phyloP scores from a whole-genome alignment of 2,888 invertebrate genomes.

The Coelinius sp. region DNA sequence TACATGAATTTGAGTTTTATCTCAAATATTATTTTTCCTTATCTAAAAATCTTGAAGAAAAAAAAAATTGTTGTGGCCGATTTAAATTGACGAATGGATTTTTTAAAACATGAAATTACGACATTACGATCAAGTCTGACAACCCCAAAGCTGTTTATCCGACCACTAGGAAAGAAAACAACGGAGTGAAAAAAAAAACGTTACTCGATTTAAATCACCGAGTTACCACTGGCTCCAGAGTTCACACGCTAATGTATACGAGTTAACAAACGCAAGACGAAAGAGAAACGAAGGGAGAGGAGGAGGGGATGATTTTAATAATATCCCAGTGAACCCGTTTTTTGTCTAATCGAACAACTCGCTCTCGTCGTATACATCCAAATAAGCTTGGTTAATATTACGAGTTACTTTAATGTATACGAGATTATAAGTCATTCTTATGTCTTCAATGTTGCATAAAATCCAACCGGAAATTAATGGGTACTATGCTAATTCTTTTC shows the following conservation, averaged over 20 bases:
- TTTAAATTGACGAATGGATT: background rate
- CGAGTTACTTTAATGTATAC: slow-evolving; percentile 20
- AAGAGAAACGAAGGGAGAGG: background rate
- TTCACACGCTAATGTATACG: slow-evolving; percentile 33
- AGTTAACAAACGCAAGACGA: slow-evolving; percentile 25
- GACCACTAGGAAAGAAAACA: slow-evolving; percentile 22
- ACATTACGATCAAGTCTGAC: background rate
- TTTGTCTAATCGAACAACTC: slow-evolving; percentile 36
- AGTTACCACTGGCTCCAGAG: slow-evolving; percentile 32
- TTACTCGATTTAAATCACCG: slow-evolving; percentile 33
- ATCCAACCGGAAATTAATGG: slow-evolving; percentile 40
- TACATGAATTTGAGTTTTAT: no score
- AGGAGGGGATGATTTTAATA: slow-evolving; percentile 13
- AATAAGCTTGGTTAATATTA: slow-evolving; percentile 24
- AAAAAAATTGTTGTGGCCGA: no score
- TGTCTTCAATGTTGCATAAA: slow-evolving; percentile 16
- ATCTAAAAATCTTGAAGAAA: no score
- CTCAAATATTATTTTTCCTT: no score
- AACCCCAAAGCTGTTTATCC: slow-evolving; percentile 10
- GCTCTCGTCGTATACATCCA: slow-evolving; percentile 20
- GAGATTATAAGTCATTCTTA: slow-evolving; percentile 21
- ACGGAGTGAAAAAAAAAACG: slow-evolving; percentile 13
- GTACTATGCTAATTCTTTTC: slow-evolving; percentile 11
- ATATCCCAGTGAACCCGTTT: slow-evolving; percentile 30
- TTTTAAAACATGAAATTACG: background rate